Conservation (phyloP, 2,888 invertebrate species). For the Brachylomia viminalis region DNA sequence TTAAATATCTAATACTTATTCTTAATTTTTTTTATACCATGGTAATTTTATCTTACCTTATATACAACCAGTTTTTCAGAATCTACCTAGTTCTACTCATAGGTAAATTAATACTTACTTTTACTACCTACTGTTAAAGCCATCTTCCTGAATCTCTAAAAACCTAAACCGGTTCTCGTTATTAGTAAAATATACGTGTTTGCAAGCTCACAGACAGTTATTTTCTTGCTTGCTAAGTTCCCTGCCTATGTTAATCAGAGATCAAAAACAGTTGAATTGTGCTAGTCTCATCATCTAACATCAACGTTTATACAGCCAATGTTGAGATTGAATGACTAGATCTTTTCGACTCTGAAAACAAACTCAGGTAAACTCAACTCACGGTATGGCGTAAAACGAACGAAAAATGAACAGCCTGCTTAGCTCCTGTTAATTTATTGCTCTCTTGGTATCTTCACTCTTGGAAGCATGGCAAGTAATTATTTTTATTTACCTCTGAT, state of each 20-base stretch:
- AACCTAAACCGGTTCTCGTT: conserved; percentile 37
- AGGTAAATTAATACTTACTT: conserved; percentile 25
- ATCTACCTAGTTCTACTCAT: not conserved
- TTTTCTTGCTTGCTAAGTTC: conserved; percentile 19
- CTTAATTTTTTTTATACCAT: not conserved
- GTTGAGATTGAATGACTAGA: conserved; percentile 1
- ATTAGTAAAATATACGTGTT: conserved; percentile 26
- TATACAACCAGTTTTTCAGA: conserved; percentile 5
- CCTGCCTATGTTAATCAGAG: conserved; percentile 16
- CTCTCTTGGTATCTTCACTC: not conserved
- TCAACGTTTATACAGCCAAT: not conserved
- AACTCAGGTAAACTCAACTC: too few relatives aligned
- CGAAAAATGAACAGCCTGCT: not conserved
- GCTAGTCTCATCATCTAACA: not conserved
- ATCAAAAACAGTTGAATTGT: conserved; percentile 12
- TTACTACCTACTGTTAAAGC: conserved; percentile 6
- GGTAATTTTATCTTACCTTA: conserved; percentile 3
- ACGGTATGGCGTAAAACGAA: not conserved
- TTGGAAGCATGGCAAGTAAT: not conserved
- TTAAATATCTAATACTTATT: not conserved
- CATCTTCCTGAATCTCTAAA: conserved; percentile 29
- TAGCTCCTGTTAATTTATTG: not conserved
- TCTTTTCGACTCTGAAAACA: not conserved
- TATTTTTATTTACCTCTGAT: conserved; percentile 3
- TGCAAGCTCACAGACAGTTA: not conserved